Percentiles rank a stretch among this genome's conserved stretches.
Evolutionary conservation across 2,797 vertebrate species (phyloP).

Genomic region (Oryzias dopingdopingensis): DNA sequence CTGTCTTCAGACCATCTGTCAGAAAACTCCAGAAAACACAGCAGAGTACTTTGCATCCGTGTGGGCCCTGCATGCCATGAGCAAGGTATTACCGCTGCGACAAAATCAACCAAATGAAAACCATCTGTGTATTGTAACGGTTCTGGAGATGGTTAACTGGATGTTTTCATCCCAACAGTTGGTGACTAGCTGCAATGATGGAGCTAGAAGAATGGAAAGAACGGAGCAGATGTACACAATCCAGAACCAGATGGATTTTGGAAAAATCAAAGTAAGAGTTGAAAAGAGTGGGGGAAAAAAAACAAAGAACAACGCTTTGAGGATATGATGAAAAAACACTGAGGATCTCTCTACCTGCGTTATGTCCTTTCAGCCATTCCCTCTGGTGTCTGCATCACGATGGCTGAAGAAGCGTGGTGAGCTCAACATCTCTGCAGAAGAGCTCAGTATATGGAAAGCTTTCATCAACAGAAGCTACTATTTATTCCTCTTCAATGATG

Average conservation of each 20-base stretch:
- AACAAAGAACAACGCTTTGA: too few relatives aligned
- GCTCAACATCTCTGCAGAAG: conserved; percentile 79
- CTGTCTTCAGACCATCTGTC: conserved; percentile 86
- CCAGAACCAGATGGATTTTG: conserved; percentile 94
- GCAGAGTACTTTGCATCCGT: conserved; percentile 80
- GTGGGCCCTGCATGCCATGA: conserved; percentile 88
- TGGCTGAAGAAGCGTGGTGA: conserved; percentile 92
- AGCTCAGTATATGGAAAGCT: conserved; percentile 85
- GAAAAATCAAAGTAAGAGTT: conserved; percentile 88
- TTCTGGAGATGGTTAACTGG: background rate
- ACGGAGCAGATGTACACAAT: conserved; percentile 95
- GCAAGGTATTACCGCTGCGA: conserved; percentile 81
- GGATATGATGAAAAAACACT: too few relatives aligned
- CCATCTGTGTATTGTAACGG: background rate
- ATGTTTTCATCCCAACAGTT: conserved; percentile 70
- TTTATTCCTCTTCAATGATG: conserved; percentile 92
- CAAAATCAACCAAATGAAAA: background rate
- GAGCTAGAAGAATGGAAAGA: conserved; percentile 91
- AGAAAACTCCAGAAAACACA: conserved; percentile 79
- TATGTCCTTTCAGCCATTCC: conserved; percentile 80
- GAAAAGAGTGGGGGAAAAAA: too few relatives aligned
- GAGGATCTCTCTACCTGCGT: background rate
- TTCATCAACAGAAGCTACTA: conserved; percentile 82
- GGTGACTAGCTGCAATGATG: conserved; percentile 91
- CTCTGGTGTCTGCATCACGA: conserved; percentile 87